These are phyloP conservation scores for Leuctra nigra DNA, from an alignment of 2,888 invertebrate genomes.

Conservation along the genomic window DNA sequence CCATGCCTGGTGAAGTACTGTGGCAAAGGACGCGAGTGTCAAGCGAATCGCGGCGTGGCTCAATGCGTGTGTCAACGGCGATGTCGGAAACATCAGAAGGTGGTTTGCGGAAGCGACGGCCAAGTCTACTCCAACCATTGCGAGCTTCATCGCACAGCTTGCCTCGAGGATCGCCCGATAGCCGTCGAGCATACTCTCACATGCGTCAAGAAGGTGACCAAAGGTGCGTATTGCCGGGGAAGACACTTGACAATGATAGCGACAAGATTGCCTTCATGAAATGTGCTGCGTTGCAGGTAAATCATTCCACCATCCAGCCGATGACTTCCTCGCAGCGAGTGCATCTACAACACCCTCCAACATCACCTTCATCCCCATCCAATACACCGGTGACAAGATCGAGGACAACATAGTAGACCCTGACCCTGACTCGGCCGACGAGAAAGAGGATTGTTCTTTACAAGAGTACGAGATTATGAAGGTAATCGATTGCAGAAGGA, in stretches of 20 bases:
- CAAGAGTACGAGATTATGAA: constrained; percentile 65
- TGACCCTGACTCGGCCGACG: constrained; percentile 12
- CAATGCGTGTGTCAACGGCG: constrained; percentile 55
- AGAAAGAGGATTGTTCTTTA: constrained; percentile 46
- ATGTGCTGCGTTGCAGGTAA: background rate
- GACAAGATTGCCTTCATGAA: no score
- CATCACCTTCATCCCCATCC: background rate
- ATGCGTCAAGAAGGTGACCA: constrained; percentile 38
- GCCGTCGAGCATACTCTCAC: constrained; percentile 48
- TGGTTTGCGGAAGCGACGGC: constrained; percentile 61
- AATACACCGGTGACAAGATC: background rate
- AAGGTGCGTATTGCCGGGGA: no score
- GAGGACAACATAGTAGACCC: constrained; percentile 20
- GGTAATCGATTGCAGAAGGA: no score
- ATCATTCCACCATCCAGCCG: background rate
- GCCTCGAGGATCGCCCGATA: constrained; percentile 48
- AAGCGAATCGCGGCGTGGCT: constrained; percentile 45
- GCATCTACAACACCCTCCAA: constrained; percentile 18
- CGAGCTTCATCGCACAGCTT: constrained; percentile 57
- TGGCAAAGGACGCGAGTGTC: constrained; percentile 57
- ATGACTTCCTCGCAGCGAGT: background rate
- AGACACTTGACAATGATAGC: no score
- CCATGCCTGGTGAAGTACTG: constrained; percentile 41
- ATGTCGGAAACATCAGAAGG: constrained; percentile 49
- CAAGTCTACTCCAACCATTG: constrained; percentile 60